Evolutionary conservation across 2,888 invertebrate species (phyloP).

Genomic region (Megamerina dolium): DNA sequence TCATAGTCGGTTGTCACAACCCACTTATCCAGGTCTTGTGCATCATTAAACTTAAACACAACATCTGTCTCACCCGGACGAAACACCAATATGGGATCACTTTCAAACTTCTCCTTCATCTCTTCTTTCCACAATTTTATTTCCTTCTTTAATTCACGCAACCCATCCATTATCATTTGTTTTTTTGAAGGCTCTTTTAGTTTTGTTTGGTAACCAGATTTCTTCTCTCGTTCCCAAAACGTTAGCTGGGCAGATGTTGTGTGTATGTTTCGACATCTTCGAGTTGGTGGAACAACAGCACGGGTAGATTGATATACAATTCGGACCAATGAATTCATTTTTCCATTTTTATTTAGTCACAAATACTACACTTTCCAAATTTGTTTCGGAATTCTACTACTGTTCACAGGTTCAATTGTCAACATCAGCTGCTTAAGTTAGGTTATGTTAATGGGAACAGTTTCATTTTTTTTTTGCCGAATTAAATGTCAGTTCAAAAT

Average conservation of each 20-base stretch:
- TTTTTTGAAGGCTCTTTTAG: slow-evolving; percentile 48
- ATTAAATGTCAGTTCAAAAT: no score
- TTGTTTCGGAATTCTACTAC: no score
- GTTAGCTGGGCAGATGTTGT: slow-evolving; percentile 35
- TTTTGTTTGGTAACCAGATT: slow-evolving; percentile 44
- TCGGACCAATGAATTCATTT: slow-evolving; percentile 6
- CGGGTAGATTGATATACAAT: no score
- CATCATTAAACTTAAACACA: slow-evolving; percentile 64
- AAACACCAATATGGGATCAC: slow-evolving; percentile 56
- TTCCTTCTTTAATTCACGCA: slow-evolving; percentile 62
- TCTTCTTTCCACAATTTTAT: slow-evolving; percentile 62
- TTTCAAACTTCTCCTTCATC: slow-evolving; percentile 57
- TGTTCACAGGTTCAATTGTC: slow-evolving; percentile 2
- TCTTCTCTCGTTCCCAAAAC: slow-evolving; percentile 48
- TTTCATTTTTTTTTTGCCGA: no score
- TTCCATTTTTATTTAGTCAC: no score
- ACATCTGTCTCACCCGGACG: slow-evolving; percentile 66
- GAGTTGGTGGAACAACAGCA: no score
- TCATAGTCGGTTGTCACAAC: slow-evolving; percentile 72
- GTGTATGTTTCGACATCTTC: slow-evolving; percentile 30
- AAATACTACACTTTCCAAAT: no score
- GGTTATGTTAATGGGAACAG: no score
- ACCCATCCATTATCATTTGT: slow-evolving; percentile 58
- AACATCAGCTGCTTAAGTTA: slow-evolving; percentile 11
- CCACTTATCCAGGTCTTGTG: slow-evolving; percentile 62